phyloP scores from a whole-genome alignment of 2,888 invertebrate species.

The Pemphredon lugubris region DNA sequence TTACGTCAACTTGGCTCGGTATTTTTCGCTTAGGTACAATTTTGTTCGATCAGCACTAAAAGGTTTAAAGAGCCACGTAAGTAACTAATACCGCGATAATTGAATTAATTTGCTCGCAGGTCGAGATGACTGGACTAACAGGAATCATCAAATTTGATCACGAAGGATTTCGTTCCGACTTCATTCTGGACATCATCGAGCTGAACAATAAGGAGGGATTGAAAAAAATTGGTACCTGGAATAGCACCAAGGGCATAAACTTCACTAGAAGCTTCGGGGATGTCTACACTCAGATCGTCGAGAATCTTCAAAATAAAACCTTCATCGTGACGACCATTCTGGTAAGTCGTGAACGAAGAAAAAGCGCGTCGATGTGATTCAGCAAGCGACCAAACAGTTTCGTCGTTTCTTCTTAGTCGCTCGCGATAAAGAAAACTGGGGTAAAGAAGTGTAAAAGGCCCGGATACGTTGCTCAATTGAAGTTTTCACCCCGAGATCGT shows the following conservation, averaged over 20 bases:
- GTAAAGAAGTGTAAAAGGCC: slow-evolving; percentile 26
- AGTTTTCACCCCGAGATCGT: slow-evolving; percentile 52
- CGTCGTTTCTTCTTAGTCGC: neutral
- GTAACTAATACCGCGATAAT: too few species aligned
- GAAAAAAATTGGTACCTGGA: slow-evolving; percentile 93
- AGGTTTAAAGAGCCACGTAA: too few species aligned
- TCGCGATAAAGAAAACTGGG: neutral
- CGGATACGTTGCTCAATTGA: slow-evolving; percentile 62
- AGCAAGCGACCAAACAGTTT: too few species aligned
- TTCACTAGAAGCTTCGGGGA: slow-evolving; percentile 93
- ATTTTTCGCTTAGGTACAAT: too few species aligned
- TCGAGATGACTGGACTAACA: slow-evolving; percentile 95
- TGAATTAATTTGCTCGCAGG: too few species aligned
- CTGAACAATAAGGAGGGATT: slow-evolving; percentile 90
- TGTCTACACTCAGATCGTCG: slow-evolving; percentile 93
- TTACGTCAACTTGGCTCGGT: too few species aligned
- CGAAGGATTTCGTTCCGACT: slow-evolving; percentile 95
- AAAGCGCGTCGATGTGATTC: too few species aligned
- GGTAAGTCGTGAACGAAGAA: too few species aligned
- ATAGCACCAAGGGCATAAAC: slow-evolving; percentile 93
- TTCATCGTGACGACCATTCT: slow-evolving; percentile 94
- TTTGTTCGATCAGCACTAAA: too few species aligned
- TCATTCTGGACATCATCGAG: slow-evolving; percentile 95
- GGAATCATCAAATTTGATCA: slow-evolving; percentile 97
- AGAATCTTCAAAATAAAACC: slow-evolving; percentile 95